phyloP scores from a whole-genome alignment of 2,113 vertebrate genomes.

The Chaetura pelagica region DNA sequence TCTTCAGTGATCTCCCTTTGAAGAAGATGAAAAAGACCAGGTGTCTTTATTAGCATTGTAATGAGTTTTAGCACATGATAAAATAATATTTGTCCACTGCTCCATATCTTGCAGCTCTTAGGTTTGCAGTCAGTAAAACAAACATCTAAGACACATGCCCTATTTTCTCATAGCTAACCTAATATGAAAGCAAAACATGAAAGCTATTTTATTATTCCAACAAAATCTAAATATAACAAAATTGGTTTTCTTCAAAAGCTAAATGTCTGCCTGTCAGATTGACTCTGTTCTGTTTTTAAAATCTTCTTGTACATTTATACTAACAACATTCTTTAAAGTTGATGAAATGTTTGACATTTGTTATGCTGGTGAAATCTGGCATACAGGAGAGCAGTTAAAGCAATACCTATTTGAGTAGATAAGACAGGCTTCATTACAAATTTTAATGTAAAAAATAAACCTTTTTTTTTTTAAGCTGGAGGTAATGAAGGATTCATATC shows the following conservation, averaged over 20 bases:
- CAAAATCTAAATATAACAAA: constrained; percentile 4
- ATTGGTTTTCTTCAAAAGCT: constrained; percentile 23
- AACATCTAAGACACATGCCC: background rate
- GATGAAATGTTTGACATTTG: constrained; percentile 2
- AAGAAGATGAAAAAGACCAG: background rate
- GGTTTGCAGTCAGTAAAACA: background rate
- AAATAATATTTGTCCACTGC: background rate
- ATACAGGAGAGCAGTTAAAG: background rate
- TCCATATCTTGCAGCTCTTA: background rate
- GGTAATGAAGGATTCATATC: background rate
- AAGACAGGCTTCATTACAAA: background rate
- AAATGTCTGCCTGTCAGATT: constrained; percentile 29
- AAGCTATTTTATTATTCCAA: constrained; percentile 31
- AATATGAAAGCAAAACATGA: constrained; percentile 30
- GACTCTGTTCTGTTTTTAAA: constrained; percentile 35
- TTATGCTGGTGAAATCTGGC: background rate
- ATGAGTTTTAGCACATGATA: background rate
- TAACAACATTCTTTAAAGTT: constrained; percentile 6
- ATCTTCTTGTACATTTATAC: constrained; percentile 13
- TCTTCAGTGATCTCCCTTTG: background rate
- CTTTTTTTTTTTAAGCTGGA: background rate
- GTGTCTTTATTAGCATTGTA: background rate
- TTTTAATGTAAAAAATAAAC: background rate
- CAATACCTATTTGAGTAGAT: background rate
- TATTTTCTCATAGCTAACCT: constrained; percentile 29